Conservation (phyloP, 2,113 vertebrate species). For the Tachycineta bicolor region DNA sequence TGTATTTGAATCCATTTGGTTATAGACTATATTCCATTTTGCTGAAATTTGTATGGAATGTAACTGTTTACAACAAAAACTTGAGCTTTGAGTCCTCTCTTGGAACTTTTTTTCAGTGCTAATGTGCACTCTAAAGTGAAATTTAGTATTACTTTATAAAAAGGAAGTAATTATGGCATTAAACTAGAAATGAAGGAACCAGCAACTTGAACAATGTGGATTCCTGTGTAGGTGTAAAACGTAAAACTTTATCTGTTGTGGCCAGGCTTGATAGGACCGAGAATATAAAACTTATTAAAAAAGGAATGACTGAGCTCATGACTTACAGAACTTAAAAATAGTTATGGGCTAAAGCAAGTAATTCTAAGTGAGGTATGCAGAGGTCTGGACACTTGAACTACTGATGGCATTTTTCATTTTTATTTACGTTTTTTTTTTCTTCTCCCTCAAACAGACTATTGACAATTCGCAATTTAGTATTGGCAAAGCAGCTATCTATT, state of each 20-base stretch:
- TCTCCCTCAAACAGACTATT: neutral
- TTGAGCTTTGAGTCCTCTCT: neutral
- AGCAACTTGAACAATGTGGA: neutral
- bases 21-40: neutral
- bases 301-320: neutral
- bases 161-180: neutral
- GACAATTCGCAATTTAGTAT: neutral
- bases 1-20: neutral
- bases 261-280: neutral
- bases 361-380: neutral
- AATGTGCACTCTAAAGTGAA: neutral
- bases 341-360: neutral
- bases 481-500: neutral
- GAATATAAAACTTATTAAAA: neutral
- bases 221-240: neutral
- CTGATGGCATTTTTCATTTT: neutral
- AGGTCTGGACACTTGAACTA: constrained; percentile 4
- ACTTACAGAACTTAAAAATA: neutral
- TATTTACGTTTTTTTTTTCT: neutral
- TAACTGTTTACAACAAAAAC: neutral
- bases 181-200: neutral
- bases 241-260: neutral
- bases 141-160: neutral
- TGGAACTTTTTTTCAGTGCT: neutral
- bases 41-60: neutral